A percentile compares a stretch with the other conserved stretches of the same genome.
Conservation (phyloP, 2,797 vertebrate genomes). For the Chromobotia macracanthus region DNA sequence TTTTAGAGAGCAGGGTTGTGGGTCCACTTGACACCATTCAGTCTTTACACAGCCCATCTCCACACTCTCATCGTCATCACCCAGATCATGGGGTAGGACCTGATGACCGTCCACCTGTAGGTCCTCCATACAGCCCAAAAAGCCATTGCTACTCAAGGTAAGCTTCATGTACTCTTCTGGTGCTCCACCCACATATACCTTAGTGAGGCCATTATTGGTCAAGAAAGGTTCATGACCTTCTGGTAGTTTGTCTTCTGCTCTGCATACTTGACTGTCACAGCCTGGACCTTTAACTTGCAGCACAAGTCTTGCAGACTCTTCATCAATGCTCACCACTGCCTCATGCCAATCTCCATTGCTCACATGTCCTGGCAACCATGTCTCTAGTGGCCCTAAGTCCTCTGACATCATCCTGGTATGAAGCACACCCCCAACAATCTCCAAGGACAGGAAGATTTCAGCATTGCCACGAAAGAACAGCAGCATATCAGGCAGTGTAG, state of each 20-base stretch:
- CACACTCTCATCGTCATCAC: conserved; percentile 45
- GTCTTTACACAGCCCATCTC: conserved; percentile 81
- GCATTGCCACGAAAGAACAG: conserved; percentile 78
- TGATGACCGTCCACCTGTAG: conserved; percentile 76
- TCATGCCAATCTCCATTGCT: conserved; percentile 85
- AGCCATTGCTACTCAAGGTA: conserved; percentile 69
- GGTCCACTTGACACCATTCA: conserved; percentile 81
- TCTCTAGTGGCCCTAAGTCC: conserved; percentile 63
- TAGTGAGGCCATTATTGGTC: conserved; percentile 57
- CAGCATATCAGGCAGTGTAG: conserved; percentile 82
- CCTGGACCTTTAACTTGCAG: conserved; percentile 76
- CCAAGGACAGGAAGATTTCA: conserved; percentile 77
- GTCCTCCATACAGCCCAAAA: conserved; percentile 90
- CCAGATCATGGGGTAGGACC: conserved; percentile 77
- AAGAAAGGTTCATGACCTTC: conserved; percentile 56
- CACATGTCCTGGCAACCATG: conserved; percentile 66
- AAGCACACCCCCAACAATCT: conserved; percentile 77
- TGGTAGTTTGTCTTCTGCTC: conserved; percentile 41
- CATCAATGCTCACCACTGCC: conserved; percentile 65
- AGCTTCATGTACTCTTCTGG: conserved; percentile 66
- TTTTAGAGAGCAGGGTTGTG: conserved; percentile 76
- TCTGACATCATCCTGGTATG: conserved; percentile 69
- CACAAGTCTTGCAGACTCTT: conserved; percentile 67
- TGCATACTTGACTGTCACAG: conserved; percentile 74
- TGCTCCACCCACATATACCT: conserved; percentile 76